Base-by-base conservation (phyloP, 1,140 invertebrate species). In the Pseudobourletiella spinata region DNA sequence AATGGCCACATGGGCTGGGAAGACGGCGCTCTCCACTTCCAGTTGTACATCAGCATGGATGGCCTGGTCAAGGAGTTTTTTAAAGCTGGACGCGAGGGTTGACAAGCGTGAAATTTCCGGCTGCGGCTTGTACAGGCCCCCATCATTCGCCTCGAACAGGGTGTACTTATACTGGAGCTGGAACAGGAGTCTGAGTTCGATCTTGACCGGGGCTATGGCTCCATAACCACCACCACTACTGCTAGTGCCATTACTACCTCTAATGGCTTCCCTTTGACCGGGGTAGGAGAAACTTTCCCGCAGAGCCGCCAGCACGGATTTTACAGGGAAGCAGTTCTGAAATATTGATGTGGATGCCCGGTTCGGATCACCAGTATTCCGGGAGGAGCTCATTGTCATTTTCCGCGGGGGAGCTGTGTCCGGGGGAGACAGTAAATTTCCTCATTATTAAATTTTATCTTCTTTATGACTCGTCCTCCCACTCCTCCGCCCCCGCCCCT, bases 1-100 rank as follows among this genome's bases (percentile, higher is more conserved):
- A 29, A 61, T 55, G n/a, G 59, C 59, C 59, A 61, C 56, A 48
- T 61, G 59, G 25, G 59, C 59, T 20, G 59, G 59, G 18, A 61
- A 55, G 1, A 55, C 51, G 24, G 26, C 2, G 4, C 30, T 18
- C 2, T 61, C 39, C 15, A 56, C 59, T 44, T 56, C 42, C n/a
- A 61, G 39, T 15, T 55, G 50, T 22, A 61, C 59, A 61, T 61
- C 59, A n/a, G 50, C 51, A 46, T 43, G 52, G 2, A 61, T 42
- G 25, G 35, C 30, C 25, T 42, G 15, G 16, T 61, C 59, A 25
- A 61, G 42, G 3, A 61, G 24, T 16, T 18, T 61, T 26, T 56
- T 61, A 3, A 61, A 35, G 26, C 28, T 8, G 8, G 22, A 2
- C 3, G 52, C 52, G 14, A 55, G 20, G 2, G 52, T 20, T 26